phyloP scores from a whole-genome alignment of 2,113 vertebrate genomes.

The Sander lucioperca region DNA sequence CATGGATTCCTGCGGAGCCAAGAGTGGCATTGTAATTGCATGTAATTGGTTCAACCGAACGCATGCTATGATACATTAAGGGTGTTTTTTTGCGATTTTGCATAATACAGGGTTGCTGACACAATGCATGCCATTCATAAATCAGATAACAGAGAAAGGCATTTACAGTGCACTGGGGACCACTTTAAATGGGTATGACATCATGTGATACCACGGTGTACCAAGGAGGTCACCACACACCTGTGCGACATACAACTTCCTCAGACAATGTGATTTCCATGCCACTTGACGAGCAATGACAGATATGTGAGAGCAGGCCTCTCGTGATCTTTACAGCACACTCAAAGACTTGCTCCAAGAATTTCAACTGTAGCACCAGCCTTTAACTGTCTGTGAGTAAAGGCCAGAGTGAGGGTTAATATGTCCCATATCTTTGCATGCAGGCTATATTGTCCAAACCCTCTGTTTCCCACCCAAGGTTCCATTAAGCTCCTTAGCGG shows the following conservation, averaged over 20 bases:
- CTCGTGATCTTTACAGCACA: conserved; percentile 68
- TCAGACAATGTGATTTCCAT: conserved; percentile 79
- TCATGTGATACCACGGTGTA: conserved; percentile 73
- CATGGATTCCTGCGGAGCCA: conserved; percentile 62
- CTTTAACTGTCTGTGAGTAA: conserved; percentile 53
- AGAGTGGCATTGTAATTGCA: conserved; percentile 53
- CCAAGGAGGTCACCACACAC: conserved; percentile 65
- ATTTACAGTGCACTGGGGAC: conserved; percentile 42
- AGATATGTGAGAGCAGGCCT: conserved; percentile 59
- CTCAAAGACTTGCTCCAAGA: conserved; percentile 47
- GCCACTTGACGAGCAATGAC: conserved; percentile 48
- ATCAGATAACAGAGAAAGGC: conserved; percentile 43
- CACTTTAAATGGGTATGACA: conserved; percentile 74
- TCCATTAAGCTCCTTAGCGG: conserved; percentile 66
- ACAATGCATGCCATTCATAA: conserved; percentile 40
- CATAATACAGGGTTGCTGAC: conserved; percentile 57
- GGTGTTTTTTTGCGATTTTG: conserved; percentile 36
- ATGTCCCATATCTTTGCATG: conserved; percentile 52
- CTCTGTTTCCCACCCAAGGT: conserved; percentile 50
- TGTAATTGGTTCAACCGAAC: conserved; percentile 74
- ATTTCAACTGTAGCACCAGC: conserved; percentile 40
- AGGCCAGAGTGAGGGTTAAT: conserved; percentile 61
- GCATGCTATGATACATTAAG: conserved; percentile 42
- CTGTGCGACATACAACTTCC: conserved; percentile 49
- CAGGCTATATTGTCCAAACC: conserved; percentile 37